Percentiles rank a stretch among this genome's conserved stretches.
Conservation (phyloP, 2,888 invertebrate genomes). For the Pristionchus maxplancki region DNA sequence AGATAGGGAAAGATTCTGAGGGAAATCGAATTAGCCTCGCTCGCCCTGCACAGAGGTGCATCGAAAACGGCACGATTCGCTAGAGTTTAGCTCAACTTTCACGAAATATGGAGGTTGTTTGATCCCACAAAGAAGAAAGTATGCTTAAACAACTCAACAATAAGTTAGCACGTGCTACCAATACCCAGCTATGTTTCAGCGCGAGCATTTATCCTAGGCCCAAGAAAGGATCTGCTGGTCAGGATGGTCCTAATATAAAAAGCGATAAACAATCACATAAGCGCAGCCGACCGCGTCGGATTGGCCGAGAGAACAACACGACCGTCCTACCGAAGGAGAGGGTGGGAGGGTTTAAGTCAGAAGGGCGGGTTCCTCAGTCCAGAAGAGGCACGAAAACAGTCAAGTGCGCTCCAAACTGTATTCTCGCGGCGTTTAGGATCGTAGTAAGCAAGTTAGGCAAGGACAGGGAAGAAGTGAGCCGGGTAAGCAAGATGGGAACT, state of each 20-base stretch:
- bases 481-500: too few species aligned
- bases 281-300: background rate
- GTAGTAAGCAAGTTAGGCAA: background rate
- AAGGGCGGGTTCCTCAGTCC: background rate
- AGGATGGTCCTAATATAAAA: too few species aligned
- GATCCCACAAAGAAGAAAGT: too few species aligned
- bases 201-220: too few species aligned
- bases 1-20: background rate
- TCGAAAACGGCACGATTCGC: background rate
- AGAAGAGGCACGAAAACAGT: background rate
- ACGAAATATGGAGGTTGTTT: background rate
- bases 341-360: background rate
- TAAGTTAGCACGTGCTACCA: too few species aligned
- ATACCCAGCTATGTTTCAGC: background rate
- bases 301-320: background rate
- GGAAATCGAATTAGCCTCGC: background rate
- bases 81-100: background rate
- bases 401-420: background rate
- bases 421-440: background rate
- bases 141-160: too few species aligned
- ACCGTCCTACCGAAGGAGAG: background rate
- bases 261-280: background rate
- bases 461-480: too few species aligned
- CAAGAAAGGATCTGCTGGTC: too few species aligned
- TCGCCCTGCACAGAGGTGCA: conserved; percentile 8